Evolutionary conservation across 2,113 vertebrate species (phyloP), one percentile per base, ranked within the genome.

Genomic region (Puntigrus tetrazona): DNA sequence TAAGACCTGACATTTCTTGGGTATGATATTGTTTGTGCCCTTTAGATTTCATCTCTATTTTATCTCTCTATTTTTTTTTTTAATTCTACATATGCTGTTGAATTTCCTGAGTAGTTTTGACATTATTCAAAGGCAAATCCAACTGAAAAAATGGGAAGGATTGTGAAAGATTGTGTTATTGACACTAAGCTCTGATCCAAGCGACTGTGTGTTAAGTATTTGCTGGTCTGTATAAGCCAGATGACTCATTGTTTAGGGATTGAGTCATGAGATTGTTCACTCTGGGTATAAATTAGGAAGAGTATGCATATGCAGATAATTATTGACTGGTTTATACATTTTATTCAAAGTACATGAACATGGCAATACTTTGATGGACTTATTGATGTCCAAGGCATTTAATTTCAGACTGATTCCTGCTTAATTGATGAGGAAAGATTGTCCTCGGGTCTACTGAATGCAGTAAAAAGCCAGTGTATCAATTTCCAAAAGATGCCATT

Each of bases 231-330:
- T 41, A 78, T 25, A 22, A 61, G 52, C 22, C 11, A 52, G 34
- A 78, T 78, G 55, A 78, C 76, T 41, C 52, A 78, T 27, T 78
- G 55, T 59, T 78, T 78, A 70, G 36, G 25, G 52, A 61, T 61
- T 78, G 34, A 78, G 14, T 59, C 22, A 25, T 61, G 13, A 59
- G 22, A 14, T 61, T 78, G 52, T 34, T 25, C 57, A 27, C 55
- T 61, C 34, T n/a, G 76, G 76, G 34, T 8, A 38, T 59, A 78
- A 41, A 27, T 78, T 18, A 43, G 41, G 55, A 72, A n/a, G 11
- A 36, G 6, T 41, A 13, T 38, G 34, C 34, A 59, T 59, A 59
- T 14, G n/a, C 13, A 27, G 52, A 78, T 38, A 57, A 22, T 16
- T 78, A 59, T 59, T 78, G 13, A 77, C 36, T n/a, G 20, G 31